Conservation (phyloP, 2,888 invertebrate genomes). For the Graphium colonna region DNA sequence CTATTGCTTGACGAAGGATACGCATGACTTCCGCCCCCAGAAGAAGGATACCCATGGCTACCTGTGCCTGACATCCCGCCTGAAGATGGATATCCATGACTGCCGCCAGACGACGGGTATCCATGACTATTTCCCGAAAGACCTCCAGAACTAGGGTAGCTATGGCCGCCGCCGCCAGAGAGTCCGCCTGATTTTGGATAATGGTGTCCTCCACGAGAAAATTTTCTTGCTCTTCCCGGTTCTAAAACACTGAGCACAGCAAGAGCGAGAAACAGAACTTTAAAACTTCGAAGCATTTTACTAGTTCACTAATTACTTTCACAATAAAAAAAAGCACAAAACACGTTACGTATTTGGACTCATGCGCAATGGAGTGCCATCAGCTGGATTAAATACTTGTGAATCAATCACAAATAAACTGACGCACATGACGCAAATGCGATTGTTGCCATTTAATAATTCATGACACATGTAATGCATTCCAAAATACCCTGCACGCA, state of each 20-base stretch:
- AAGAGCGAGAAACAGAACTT: slow-evolving; percentile 47
- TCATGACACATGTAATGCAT: no score
- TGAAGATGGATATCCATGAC: slow-evolving; percentile 29
- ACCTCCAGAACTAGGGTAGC: slow-evolving; percentile 48
- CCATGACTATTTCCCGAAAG: slow-evolving; percentile 38
- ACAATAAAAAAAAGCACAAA: slow-evolving; percentile 19
- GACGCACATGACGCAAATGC: slow-evolving; percentile 7
- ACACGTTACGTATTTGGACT: slow-evolving; percentile 26
- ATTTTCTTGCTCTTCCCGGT: slow-evolving; percentile 36
- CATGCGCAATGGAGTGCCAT: slow-evolving; percentile 33
- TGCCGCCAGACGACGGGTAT: slow-evolving; percentile 37
- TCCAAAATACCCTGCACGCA: no score
- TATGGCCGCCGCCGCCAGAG: slow-evolving; percentile 39
- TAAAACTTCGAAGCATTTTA: slow-evolving; percentile 34
- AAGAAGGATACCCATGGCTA: slow-evolving; percentile 34
- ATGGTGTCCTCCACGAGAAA: slow-evolving; percentile 34
- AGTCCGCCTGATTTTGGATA: slow-evolving; percentile 40
- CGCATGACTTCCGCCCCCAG: slow-evolving; percentile 30
- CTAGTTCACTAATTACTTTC: slow-evolving; percentile 12
- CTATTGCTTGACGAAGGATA: slow-evolving; percentile 30
- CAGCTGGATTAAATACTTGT: slow-evolving; percentile 4
- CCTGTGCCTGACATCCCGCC: slow-evolving; percentile 29
- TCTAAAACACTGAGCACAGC: slow-evolving; percentile 42
- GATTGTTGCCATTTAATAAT: slow-evolving; percentile 6
- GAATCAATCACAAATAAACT: background rate